Conservation (phyloP, 2,113 vertebrate genomes). For the Sceloporus undulatus region DNA sequence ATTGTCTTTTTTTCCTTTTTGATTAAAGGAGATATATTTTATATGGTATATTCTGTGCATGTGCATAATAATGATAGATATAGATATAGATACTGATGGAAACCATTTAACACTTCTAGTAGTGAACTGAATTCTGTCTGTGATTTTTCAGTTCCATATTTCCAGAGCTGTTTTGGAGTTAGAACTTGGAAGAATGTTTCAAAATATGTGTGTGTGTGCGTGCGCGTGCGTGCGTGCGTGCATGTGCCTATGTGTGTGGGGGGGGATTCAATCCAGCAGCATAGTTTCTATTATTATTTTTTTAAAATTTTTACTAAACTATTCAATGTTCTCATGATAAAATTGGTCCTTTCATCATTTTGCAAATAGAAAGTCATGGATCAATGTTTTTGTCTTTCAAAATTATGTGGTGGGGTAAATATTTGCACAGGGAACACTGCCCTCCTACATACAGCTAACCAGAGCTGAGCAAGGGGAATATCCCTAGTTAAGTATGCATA, state of each 20-base stretch:
- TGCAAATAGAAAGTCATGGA: too few relatives aligned
- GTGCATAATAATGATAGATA: not conserved
- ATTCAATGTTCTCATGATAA: not conserved
- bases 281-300: too few relatives aligned
- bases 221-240: too few relatives aligned
- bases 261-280: too few relatives aligned
- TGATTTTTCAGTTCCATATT: not conserved
- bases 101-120: not conserved
- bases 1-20: slow-evolving; percentile 39
- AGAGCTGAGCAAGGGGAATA: not conserved
- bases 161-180: not conserved
- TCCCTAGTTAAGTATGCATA: too few relatives aligned
- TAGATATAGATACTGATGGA: not conserved
- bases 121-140: not conserved
- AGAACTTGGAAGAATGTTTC: too few relatives aligned
- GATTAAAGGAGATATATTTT: slow-evolving; percentile 36
- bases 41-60: not conserved
- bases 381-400: too few relatives aligned
- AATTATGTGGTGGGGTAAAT: too few relatives aligned
- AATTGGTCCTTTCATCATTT: not conserved
- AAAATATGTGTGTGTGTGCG: too few relatives aligned
- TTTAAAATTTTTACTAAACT: too few relatives aligned
- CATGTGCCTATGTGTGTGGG: too few relatives aligned
- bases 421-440: not conserved
- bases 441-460: not conserved